Base-by-base conservation (phyloP, 2,113 vertebrate genomes). In the Scopus umbretta region DNA sequence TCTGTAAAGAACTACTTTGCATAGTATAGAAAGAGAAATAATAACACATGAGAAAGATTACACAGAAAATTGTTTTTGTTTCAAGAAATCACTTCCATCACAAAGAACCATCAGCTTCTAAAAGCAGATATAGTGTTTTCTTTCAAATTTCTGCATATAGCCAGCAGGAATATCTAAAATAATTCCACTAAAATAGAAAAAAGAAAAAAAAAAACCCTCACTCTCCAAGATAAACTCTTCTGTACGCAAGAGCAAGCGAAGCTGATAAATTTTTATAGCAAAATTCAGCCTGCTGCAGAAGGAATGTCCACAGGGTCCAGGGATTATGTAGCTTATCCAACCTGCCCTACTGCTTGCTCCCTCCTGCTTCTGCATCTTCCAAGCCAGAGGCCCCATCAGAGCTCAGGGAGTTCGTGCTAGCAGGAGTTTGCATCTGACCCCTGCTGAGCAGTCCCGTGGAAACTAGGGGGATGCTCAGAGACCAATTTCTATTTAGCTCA, bases 121-220 rank as follows among this genome's bases (percentile, higher is more conserved):
- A 91, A 83, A 53, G 80, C 38, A 84, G 65, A 70, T 89, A 50
- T 21, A 26, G 20, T 22, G 32, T 80, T 94, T 84, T 72, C 86
- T 90, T 94, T 91, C 76, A 83, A 56, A 70, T 67, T 62, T 70
- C n/a, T 84, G 61, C 40, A 10, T 26, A 14, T 5, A 50, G 65
- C 42, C 88, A 88, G 47, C 29, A 70, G 63, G 29, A 61, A 59
- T 50, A 78, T 16, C 22, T 83, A 32, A 56, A 86, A 65, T 32
- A 83, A 90, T 74, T 62, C 36, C 20, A 56, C 22, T 67, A 58
- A 63, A 88, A 71, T 12, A 70, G 32, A 16, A 43, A 32, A 43
- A 59, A 61, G 25, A 7, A 34, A 30, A n/a, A 14, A 22, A 43
- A 11, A 2, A n/a, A n/a, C n/a, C n/a, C n/a, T n/a, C n/a, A 23